phyloP scores from a whole-genome alignment of 2,113 vertebrate species.

The Sylvilagus bachmani region DNA sequence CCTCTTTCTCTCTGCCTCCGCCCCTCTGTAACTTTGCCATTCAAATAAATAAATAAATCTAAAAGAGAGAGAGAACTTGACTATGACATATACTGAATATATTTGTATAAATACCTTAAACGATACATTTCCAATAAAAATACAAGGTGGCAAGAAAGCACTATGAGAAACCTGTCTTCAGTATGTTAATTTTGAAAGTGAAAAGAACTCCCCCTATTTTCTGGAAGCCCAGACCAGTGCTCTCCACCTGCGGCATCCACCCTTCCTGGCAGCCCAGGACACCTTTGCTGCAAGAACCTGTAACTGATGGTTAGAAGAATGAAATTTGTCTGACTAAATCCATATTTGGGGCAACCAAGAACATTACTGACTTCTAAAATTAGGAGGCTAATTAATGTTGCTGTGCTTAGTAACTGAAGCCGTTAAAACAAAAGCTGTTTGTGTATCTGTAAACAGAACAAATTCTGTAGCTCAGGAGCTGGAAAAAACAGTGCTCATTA shows the following conservation, averaged over 20 bases:
- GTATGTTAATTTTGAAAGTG: neutral
- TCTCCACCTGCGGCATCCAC: neutral
- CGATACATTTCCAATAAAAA: neutral
- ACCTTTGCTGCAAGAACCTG: neutral
- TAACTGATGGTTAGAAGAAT: neutral
- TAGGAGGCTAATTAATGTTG: neutral
- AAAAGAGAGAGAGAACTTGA: neutral
- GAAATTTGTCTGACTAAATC: neutral
- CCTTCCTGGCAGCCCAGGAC: neutral
- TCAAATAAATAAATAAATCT: neutral
- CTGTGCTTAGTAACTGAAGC: neutral
- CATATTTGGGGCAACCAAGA: neutral
- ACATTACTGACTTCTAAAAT: neutral
- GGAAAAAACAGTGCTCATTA: neutral
- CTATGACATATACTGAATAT: neutral
- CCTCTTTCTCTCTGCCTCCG: too few species aligned
- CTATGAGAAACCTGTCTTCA: neutral
- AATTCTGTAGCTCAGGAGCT: neutral
- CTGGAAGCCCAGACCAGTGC: neutral
- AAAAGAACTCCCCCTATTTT: neutral
- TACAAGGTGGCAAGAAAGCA: neutral
- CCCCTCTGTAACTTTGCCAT: too few species aligned
- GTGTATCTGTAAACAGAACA: neutral
- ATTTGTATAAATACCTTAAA: neutral
- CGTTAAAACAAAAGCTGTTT: conserved; percentile 40